phyloP scores from a whole-genome alignment of 2,888 invertebrate genomes.

The Iphiclides podalirius region DNA sequence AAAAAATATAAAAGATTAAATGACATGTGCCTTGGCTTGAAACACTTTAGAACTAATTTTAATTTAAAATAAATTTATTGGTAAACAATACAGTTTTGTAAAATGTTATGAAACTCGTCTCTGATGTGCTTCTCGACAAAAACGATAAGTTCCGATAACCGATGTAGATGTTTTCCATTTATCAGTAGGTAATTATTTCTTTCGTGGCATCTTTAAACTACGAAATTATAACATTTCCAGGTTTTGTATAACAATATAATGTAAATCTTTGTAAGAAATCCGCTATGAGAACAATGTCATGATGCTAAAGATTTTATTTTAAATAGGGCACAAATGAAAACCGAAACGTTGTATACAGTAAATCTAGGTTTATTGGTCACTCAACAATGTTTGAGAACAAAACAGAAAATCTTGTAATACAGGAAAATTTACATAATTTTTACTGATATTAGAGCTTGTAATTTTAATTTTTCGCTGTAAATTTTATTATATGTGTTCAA shows the following conservation, averaged over 20 bases:
- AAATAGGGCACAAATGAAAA: background rate
- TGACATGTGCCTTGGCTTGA: constrained; percentile 77
- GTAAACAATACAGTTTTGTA: constrained; percentile 31
- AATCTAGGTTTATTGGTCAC: background rate
- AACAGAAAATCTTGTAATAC: no score
- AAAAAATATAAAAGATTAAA: constrained; percentile 44
- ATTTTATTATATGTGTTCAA: constrained; percentile 22
- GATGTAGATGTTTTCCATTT: no score
- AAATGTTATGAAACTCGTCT: constrained; percentile 44
- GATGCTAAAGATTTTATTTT: constrained; percentile 6
- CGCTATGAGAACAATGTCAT: no score
- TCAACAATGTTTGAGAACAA: no score
- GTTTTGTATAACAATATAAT: no score
- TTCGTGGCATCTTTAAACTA: no score
- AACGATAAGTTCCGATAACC: no score
- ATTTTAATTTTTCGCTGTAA: constrained; percentile 16
- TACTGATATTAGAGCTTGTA: constrained; percentile 12
- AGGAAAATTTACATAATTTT: background rate
- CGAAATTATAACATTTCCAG: no score
- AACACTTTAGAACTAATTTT: background rate
- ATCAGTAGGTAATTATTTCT: no score
- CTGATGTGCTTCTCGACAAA: constrained; percentile 52
- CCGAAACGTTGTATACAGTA: background rate
- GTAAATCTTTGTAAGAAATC: no score
- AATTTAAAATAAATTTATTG: background rate